Evolutionary conservation across 2,888 invertebrate genomes (phyloP).

Genomic region (Drosophila lutescens): DNA sequence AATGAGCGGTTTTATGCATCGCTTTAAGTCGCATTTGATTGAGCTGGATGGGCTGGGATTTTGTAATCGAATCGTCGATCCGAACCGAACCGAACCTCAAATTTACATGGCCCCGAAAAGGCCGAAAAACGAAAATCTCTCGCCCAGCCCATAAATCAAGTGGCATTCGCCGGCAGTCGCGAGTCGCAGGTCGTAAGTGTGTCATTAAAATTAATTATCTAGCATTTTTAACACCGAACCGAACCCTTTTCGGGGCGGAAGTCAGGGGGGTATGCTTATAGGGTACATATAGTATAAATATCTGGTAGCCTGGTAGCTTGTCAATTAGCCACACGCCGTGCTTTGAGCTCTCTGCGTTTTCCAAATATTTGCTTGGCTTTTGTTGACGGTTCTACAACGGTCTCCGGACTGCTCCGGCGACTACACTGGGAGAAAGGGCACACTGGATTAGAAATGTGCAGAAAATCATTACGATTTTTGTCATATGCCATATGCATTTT

Average conservation of each 20-base stretch:
- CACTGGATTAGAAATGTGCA: no score
- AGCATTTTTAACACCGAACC: conserved; percentile 63
- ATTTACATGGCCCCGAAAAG: conserved; percentile 51
- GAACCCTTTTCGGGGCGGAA: conserved; percentile 14
- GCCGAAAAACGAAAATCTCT: conserved; percentile 17
- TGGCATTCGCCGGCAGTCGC: conserved; percentile 65
- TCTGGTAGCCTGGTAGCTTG: conserved; percentile 30
- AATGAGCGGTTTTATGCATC: conserved; percentile 75
- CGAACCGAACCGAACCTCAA: conserved; percentile 21
- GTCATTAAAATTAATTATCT: conserved; percentile 80
- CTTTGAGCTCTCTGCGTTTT: conserved; percentile 51
- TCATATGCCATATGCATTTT: no score
- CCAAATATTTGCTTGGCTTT: conserved; percentile 70
- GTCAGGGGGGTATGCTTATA: not conserved
- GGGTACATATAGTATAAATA: not conserved
- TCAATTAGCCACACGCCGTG: conserved; percentile 74
- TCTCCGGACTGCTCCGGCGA: not conserved
- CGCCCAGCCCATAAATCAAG: conserved; percentile 67
- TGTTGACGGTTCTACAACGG: conserved; percentile 51
- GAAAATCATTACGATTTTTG: no score
- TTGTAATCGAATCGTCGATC: conserved; percentile 59
- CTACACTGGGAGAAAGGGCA: not conserved
- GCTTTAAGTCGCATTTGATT: conserved; percentile 56
- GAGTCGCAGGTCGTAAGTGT: conserved; percentile 53
- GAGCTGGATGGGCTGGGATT: conserved; percentile 46